These are phyloP conservation scores for Bicyclus anynana DNA, from an alignment of 1,140 invertebrate species.

Conservation along the genomic window DNA sequence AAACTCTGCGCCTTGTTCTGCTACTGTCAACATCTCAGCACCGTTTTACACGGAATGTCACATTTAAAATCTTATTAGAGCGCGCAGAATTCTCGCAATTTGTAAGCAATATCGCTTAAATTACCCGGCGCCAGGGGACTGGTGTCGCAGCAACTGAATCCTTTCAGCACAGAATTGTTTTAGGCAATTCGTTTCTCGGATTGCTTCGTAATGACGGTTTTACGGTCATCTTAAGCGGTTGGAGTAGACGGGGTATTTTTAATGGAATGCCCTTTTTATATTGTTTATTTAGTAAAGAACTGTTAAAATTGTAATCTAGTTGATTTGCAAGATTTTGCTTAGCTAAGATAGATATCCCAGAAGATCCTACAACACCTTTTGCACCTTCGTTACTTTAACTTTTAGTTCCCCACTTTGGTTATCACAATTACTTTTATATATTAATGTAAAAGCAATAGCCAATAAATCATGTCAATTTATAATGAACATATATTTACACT, in stretches of 20 bases:
- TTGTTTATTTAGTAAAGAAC: no score
- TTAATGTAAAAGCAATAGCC: no score
- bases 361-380: no score
- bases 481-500: no score
- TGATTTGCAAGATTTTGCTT: no score
- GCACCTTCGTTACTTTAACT: no score
- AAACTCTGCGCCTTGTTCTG: not conserved
- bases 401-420: no score
- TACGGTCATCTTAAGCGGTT: conserved; percentile 11
- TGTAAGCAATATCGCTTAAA: conserved; percentile 40
- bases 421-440: no score
- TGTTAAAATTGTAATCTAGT: no score
- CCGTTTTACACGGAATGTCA: conserved; percentile 31
- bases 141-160: conserved; percentile 26
- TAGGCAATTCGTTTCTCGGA: conserved; percentile 33
- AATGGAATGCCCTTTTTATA: no score
- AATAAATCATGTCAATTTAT: no score
- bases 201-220: conserved; percentile 28
- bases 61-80: conserved; percentile 60
- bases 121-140: conserved; percentile 35
- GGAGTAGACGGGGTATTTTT: not conserved
- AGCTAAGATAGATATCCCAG: no score
- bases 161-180: conserved; percentile 35
- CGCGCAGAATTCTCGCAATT: conserved; percentile 34
- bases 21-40: not conserved